These are phyloP conservation scores for Phataginus tetradactyla DNA, from an alignment of 2,797 vertebrate genomes.

Conservation along the genomic window DNA sequence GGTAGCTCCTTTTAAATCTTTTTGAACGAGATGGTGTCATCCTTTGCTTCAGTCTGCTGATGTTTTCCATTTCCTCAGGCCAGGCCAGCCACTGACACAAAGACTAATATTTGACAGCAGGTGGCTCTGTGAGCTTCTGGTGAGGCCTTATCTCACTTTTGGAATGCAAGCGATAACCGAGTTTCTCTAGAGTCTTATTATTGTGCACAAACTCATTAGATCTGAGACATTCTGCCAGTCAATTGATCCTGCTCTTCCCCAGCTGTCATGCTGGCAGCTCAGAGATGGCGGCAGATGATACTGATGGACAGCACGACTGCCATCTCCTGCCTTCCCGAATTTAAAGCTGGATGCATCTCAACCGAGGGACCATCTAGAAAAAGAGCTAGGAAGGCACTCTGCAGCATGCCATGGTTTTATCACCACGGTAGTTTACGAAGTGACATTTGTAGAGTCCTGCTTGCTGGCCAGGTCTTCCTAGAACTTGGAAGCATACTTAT, in stretches of 20 bases:
- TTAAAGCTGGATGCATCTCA: constrained; percentile 56
- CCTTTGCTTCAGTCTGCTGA: constrained; percentile 13
- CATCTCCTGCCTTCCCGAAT: constrained; percentile 60
- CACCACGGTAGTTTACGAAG: background rate
- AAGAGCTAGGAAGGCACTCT: background rate
- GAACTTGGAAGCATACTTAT: background rate
- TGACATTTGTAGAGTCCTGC: background rate
- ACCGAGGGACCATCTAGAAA: accelerated
- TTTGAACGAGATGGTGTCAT: background rate
- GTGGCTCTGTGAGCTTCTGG: constrained; percentile 77
- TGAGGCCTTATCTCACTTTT: constrained; percentile 74
- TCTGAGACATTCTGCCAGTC: constrained; percentile 82
- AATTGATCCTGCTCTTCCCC: constrained; percentile 75
- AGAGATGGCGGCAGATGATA: constrained; percentile 70
- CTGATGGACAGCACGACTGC: constrained; percentile 66
- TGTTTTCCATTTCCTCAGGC: constrained; percentile 47
- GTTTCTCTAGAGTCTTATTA: constrained; percentile 75
- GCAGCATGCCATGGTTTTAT: accelerated
- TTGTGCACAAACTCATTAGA: constrained; percentile 81
- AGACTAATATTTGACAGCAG: constrained; percentile 82
- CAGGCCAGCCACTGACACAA: constrained; percentile 42
- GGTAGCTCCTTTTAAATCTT: constrained; percentile 60
- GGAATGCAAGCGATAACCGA: constrained; percentile 62
- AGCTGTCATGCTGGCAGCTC: constrained; percentile 79
- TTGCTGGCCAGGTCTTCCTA: background rate